Evolutionary conservation across 2,888 invertebrate species (phyloP).

Genomic region (Metalampra italica): DNA sequence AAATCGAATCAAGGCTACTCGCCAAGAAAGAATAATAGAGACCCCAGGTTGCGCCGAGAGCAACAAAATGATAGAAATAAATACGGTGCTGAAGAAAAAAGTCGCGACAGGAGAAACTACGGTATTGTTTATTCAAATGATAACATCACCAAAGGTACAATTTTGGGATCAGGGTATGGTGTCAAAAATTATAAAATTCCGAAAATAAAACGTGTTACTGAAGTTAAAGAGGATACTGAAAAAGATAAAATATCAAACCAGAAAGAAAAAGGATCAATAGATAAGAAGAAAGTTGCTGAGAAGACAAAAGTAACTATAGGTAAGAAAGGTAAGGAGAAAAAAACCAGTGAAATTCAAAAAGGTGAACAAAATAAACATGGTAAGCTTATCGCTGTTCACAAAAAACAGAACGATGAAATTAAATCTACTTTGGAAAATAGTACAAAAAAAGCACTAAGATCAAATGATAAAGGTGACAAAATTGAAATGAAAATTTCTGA

Average conservation of each 20-base stretch:
- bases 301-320: constrained; percentile 13
- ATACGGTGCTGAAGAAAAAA: constrained; percentile 19
- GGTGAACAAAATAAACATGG: constrained; percentile 12
- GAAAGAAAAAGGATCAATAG: constrained; percentile 8
- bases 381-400: constrained; percentile 10
- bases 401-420: constrained; percentile 4
- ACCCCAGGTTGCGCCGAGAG: constrained; percentile 49
- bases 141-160: constrained; percentile 59
- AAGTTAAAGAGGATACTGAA: constrained; percentile 16
- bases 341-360: constrained; percentile 6
- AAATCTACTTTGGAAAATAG: constrained; percentile 1
- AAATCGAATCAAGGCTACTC: constrained; percentile 30
- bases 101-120: constrained; percentile 26
- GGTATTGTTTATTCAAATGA: constrained; percentile 67
- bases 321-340: constrained; percentile 7
- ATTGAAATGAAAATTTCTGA: constrained; percentile 14
- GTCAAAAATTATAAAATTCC: constrained; percentile 73
- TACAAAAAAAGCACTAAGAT: constrained; percentile 40
- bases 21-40: constrained; percentile 47
- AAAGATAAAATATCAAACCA: constrained; percentile 10
- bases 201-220: constrained; percentile 57
- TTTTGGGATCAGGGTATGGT: constrained; percentile 56
- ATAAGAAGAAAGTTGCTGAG: constrained; percentile 8
- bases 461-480: constrained; percentile 25
- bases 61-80: constrained; percentile 19